Conservation (phyloP, 2,888 invertebrate species). For the Metalampra italica region DNA sequence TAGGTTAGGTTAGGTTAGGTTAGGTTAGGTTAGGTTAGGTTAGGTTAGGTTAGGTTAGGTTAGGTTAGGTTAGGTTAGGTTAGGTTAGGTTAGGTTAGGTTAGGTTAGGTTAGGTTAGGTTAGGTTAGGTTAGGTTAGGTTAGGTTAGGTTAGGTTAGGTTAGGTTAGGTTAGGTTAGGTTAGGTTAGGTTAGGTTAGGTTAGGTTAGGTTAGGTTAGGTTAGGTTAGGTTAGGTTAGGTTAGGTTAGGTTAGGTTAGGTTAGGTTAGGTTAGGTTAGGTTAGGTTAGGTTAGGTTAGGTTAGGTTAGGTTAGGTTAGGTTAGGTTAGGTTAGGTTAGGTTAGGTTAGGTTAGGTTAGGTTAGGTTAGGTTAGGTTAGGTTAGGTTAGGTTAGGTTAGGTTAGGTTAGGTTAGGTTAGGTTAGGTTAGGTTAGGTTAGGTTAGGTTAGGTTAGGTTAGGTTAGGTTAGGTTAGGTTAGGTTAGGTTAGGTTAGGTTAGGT, state of each 20-base stretch:
- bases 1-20: slow-evolving; percentile 21
- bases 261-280: slow-evolving; percentile 8
- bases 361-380: slow-evolving; percentile 16
- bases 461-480: slow-evolving; percentile 18
- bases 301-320: slow-evolving; percentile 12
- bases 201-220: slow-evolving; percentile 16
- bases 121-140: slow-evolving; percentile 7
- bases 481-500: slow-evolving; percentile 17
- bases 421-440: slow-evolving; percentile 15
- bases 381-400: slow-evolving; percentile 15
- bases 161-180: slow-evolving; percentile 17
- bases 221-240: slow-evolving; percentile 11
- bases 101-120: slow-evolving; percentile 13
- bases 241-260: slow-evolving; percentile 8
- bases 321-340: slow-evolving; percentile 12
- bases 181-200: slow-evolving; percentile 18
- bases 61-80: slow-evolving; percentile 16
- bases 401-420: slow-evolving; percentile 10
- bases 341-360: slow-evolving; percentile 13
- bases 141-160: slow-evolving; percentile 16
- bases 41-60: slow-evolving; percentile 6
- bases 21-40: slow-evolving; percentile 17
- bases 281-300: slow-evolving; percentile 12
- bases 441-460: slow-evolving; percentile 18
- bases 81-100: slow-evolving; percentile 15